phyloP scores from a whole-genome alignment of 2,113 vertebrate species.

The Epinephelus fuscoguttatus region DNA sequence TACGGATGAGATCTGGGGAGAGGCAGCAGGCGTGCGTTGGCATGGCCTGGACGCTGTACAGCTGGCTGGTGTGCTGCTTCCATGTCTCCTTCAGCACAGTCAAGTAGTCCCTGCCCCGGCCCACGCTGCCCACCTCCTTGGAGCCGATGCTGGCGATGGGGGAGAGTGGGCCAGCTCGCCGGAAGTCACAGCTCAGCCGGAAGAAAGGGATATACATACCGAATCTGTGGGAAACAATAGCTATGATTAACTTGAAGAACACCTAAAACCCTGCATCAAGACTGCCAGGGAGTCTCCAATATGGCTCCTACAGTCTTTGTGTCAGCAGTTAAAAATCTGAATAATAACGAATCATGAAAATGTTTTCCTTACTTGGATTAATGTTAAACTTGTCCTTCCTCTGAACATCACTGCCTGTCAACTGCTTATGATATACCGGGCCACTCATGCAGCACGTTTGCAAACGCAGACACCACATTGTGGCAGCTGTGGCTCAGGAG shows the following conservation, averaged over 20 bases:
- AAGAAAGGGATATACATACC: conserved; percentile 99
- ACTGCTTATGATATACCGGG: not conserved
- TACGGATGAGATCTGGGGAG: conserved; percentile 96
- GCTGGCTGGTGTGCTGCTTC: conserved; percentile 95
- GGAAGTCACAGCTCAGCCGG: conserved; percentile 92
- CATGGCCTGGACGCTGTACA: conserved; percentile 92
- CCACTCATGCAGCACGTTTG: not conserved
- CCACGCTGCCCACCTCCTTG: conserved; percentile 85
- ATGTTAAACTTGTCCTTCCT: not conserved
- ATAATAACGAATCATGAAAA: not conserved
- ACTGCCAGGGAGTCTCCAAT: not conserved
- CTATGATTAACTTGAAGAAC: not conserved
- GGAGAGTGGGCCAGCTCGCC: conserved; percentile 86
- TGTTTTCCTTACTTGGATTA: too few relatives aligned
- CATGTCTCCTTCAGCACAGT: conserved; percentile 94
- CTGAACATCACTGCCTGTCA: not conserved
- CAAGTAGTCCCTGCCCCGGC: conserved; percentile 91
- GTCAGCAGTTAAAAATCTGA: not conserved
- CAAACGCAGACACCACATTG: not conserved
- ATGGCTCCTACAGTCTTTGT: not conserved
- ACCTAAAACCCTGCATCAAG: not conserved
- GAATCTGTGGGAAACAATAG: conserved; percentile 83
- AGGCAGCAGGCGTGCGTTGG: conserved; percentile 98
- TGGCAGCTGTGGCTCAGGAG: too few relatives aligned
- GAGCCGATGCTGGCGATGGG: conserved; percentile 90